Base-by-base conservation (phyloP, 2,888 invertebrate genomes). In the Leucozona laternaria region DNA sequence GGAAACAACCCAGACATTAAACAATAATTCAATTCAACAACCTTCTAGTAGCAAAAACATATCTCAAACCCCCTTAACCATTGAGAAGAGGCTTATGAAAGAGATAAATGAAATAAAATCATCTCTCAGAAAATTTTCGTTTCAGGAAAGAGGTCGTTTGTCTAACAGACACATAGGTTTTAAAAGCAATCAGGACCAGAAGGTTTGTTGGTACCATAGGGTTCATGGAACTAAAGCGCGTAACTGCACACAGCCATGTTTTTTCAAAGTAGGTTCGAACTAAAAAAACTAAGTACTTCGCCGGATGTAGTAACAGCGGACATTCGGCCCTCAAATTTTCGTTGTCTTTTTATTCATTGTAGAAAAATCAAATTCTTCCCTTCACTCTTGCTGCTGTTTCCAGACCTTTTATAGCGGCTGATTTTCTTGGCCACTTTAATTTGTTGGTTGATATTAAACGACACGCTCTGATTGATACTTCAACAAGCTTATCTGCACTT, bases 261-360 rank as follows among this genome's bases (percentile, higher is more conserved):
- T n/a, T 55, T 55, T 55, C 55, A 55, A 55, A 55, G n/a, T 7
- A 7, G 20, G 4, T n/a, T 28, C 28, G 2, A 55, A 55, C 11
- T 28, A 28, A 55, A 55, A 55, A 55, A 55, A 55, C 55, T 55
- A 55, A n/a, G 28, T 55, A 22, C 3, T 15, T 55, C 11, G 55
- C 28, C 55, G 55, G 55, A 28, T 55, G 55, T 55, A n/a, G 4
- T 15, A 28, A 55, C 25, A 28, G 28, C 55, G 28, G 55, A 28
- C 55, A 55, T 28, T 55, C 55, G 55, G 55, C n/a, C 15, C n/a
- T 28, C 28, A 55, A 28, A 28, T 15, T 55, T 15, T 28, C n/a
- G n/a, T n/a, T n/a, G n/a, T n/a, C n/a, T n/a, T n/a, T n/a, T n/a
- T n/a, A n/a, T n/a, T n/a, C n/a, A n/a, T 28, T 55, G 15, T 55